Evolutionary conservation across 2,797 vertebrate genomes (phyloP), one percentile per base, ranked within the genome.

Genomic region (Catostomus latipinnis): DNA sequence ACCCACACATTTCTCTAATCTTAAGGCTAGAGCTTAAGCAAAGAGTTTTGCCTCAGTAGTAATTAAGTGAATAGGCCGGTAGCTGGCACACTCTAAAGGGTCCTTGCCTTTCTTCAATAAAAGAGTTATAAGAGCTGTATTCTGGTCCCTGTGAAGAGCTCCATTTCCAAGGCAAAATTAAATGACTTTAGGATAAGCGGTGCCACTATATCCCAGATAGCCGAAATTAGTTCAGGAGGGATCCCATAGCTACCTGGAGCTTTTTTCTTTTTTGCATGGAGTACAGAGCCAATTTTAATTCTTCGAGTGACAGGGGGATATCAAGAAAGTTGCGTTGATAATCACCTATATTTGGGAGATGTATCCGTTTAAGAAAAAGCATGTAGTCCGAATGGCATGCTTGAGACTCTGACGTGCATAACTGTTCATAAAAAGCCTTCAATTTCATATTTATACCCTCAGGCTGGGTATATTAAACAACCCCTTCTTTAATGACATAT

Each of bases 21-120:
- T 34, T 34, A 34, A 34, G 34, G 4, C 34, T 34, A 34, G 34
- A 34, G 34, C 34, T 34, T 34, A 3, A 34, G 34, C 34, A 34
- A 34, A 71, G 45, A 70, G 52, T 52, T 70, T 70, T 18, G 1
- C 63, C 0, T 70, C 46, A 70, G 67, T 67, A 46, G 67, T 49
- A n/a, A 50, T 70, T n/a, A 70, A 49, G 48, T 12, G 52, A 49
- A 70, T 70, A n/a, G 67, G 67, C 45, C 48, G 67, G 16, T 49
- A 72, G 56, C 71, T 60, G 14, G 9, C 48, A n/a, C 71, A 73
- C 16, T 13, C 10, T n/a, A 43, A 34, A 13, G 56, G 54, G 52
- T 73, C 69, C 18, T 71, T 71, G 34, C 52, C 69, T 16, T 53
- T 71, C 50, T 71, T 71, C 3, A 71, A 52, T 22, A 71, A 34